Evolutionary conservation across 2,797 vertebrate genomes (phyloP), one percentile per base, ranked within the genome.

Genomic region (Heliangelus exortis): DNA sequence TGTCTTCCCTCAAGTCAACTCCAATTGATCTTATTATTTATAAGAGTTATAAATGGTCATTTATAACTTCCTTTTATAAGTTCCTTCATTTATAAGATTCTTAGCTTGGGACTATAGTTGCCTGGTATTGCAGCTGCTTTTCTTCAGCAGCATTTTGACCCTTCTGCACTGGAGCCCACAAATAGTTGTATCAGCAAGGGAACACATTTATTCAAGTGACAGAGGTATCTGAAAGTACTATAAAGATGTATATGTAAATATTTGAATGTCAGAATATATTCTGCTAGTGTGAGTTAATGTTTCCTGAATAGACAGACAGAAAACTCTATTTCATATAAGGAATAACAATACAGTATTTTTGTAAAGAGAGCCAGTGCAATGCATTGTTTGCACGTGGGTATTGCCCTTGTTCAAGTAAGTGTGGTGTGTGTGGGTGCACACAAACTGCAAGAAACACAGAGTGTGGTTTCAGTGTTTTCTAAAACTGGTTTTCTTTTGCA

Each of bases 351-450:
- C 25, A 11, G 68, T 87, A 17, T 41, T 71, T 84, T 87, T 2
- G 2, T 58, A 73, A 69, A 80, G 34, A 48, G 25, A 86, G 22
- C 11, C 12, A 67, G 54, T 16, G 28, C n/a, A 77, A 53, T 77
- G 92, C 21, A 48, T 84, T 84, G 25, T 93, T 91, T 92, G 45
- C 75, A 77, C 95, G 76, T 87, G 50, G 78, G 63, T 89, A 65
- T 74, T 85, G 89, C 51, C 43, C 26, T 87, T 63, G 34, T 84
- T 90, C 54, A 22, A 41, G n/a, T 55, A 50, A 79, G 45, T 25
- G 58, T 6, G 4, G 3, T 51, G 31, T 55, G 48, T 82, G 75
- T 77, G 68, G 26, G 15, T 47, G 34, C 39, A 34, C n/a, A 47
- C 29, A 62, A 67, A 67, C 19, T 39, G 51, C 55, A 92, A 67